Conservation (phyloP, 2,113 vertebrate genomes). For the Spilogale gracilis region DNA sequence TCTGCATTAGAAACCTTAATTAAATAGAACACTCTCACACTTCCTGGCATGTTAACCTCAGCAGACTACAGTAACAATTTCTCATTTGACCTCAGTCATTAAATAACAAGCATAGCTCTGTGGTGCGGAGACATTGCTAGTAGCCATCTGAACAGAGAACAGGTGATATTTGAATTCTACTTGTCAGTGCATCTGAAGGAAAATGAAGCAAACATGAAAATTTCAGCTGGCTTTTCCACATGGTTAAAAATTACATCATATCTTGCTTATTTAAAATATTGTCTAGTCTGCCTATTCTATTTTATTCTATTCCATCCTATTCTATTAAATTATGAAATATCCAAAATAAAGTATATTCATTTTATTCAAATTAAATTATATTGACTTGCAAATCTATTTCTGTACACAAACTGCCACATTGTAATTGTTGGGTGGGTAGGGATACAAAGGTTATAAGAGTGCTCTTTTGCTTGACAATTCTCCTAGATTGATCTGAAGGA, state of each 20-base stretch:
- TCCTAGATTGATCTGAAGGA: neutral
- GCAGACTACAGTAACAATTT: neutral
- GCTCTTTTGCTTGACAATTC: neutral
- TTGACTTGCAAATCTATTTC: neutral
- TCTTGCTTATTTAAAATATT: neutral
- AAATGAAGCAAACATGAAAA: neutral
- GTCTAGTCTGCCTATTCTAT: neutral
- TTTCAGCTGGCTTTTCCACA: neutral
- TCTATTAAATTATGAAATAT: neutral
- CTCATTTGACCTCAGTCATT: neutral
- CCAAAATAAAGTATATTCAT: neutral
- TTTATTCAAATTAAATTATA: neutral
- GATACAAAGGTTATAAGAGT: neutral
- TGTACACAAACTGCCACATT: neutral
- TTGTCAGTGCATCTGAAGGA: neutral
- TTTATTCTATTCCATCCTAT: neutral
- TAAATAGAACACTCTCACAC: neutral
- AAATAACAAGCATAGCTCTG: neutral
- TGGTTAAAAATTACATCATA: neutral
- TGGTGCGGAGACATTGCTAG: neutral
- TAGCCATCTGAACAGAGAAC: neutral
- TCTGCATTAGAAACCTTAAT: neutral
- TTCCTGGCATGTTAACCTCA: neutral
- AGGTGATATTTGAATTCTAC: neutral
- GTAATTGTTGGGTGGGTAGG: neutral